Conservation (phyloP, 2,888 invertebrate genomes). For the Lasioglossum villosulum region DNA sequence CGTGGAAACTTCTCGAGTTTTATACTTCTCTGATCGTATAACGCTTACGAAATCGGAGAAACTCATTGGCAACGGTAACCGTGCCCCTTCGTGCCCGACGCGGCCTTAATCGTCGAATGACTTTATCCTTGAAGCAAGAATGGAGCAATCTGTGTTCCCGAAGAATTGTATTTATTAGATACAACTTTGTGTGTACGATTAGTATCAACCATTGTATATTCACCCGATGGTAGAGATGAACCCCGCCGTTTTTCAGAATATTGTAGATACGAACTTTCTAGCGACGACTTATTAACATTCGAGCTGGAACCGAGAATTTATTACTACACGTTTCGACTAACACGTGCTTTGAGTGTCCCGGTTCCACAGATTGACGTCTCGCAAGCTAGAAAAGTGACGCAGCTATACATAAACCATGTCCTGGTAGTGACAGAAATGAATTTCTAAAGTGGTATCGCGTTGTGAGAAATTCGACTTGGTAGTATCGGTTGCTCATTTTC, state of each 20-base stretch:
- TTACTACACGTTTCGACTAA: background rate
- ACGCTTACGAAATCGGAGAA: constrained; percentile 15
- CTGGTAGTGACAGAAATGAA: background rate
- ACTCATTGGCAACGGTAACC: constrained; percentile 5
- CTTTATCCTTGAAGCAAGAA: background rate
- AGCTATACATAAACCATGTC: background rate
- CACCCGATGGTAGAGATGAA: background rate
- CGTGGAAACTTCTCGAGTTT: background rate
- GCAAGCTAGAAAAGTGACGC: background rate
- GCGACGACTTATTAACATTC: background rate
- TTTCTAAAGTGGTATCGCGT: background rate
- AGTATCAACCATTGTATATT: too few species aligned
- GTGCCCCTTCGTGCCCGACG: background rate
- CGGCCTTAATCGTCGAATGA: constrained; percentile 6
- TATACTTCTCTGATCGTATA: background rate
- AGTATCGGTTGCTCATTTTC: too few species aligned
- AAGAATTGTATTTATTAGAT: background rate
- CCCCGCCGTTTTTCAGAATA: background rate
- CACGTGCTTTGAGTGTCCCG: background rate
- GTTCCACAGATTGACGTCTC: background rate
- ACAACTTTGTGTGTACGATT: background rate
- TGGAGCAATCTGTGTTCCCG: background rate
- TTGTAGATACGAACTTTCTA: background rate
- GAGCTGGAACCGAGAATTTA: background rate
- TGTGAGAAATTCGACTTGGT: background rate